Conservation (phyloP, 2,113 vertebrate species). For the Danio rerio region DNA sequence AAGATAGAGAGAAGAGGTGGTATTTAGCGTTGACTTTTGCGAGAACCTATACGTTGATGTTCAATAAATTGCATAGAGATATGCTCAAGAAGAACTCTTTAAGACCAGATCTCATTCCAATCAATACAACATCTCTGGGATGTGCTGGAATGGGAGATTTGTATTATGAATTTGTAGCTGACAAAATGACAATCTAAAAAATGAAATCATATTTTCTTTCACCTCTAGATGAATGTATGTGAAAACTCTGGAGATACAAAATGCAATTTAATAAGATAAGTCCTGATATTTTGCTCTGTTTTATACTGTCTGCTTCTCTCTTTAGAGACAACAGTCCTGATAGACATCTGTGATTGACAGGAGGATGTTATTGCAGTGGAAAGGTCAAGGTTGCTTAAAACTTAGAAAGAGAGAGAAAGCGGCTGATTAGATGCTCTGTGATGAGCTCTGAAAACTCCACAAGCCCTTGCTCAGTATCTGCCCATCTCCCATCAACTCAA, state of each 20-base stretch:
- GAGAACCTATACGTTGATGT: too few relatives aligned
- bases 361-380: constrained; percentile 26
- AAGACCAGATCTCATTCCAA: too few relatives aligned
- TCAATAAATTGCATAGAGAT: too few relatives aligned
- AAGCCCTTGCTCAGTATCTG: constrained; percentile 22
- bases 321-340: constrained; percentile 16
- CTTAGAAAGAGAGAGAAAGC: neutral
- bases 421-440: constrained; percentile 43
- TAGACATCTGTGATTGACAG: constrained; percentile 16
- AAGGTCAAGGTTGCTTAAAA: constrained; percentile 48
- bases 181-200: too few relatives aligned
- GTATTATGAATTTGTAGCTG: neutral
- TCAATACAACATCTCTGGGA: too few relatives aligned
- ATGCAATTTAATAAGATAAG: constrained; percentile 43
- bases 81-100: too few relatives aligned
- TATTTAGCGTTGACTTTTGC: too few relatives aligned
- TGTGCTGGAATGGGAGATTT: too few relatives aligned
- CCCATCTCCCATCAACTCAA: constrained; percentile 1
- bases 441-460: constrained; percentile 34
- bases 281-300: constrained; percentile 52
- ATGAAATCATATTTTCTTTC: neutral
- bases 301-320: constrained; percentile 11
- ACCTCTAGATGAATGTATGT: constrained; percentile 17
- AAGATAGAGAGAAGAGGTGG: too few relatives aligned
- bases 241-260: constrained; percentile 56